Base-by-base conservation (phyloP, 2,113 vertebrate genomes). In the Tupaia tana region DNA sequence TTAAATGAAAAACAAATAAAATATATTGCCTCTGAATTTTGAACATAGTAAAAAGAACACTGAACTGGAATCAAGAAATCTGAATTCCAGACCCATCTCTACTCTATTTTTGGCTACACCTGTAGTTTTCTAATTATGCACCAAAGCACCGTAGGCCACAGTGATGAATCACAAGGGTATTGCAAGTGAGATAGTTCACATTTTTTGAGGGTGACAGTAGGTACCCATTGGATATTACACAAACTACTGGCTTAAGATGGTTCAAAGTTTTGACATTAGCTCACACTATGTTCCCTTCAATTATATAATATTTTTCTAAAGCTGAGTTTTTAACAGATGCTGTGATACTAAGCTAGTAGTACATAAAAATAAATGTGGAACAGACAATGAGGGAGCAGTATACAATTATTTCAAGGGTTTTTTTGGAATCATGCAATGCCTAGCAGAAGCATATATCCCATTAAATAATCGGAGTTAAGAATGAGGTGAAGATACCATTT, bases 301-400 rank as follows among this genome's bases (percentile, higher is more conserved):
- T 82, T 70, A 19, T 18, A 54, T 86, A 9, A 52, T 86, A 67
- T 34, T 89, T 95, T 92, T 83, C 73, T 85, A 31, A 81, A 43
- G 24, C 54, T 81, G 14, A 77, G 9, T 9, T 67, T 81, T 94
- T 67, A 71, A 64, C 16, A 75, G 43, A 52, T 67, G 15, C 24
- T 90, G 18, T 85, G 75, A 90, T 66, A 89, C 81, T 67, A 93
- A 61, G 43, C 24, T 43, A 58, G 43, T 61, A 64, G 15, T 31
- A 56, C 5, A 27, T 78, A 58, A 86, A 81, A 81, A 67, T 80
- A 43, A 77, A 4, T 0, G 1, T 89, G 43, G 19, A 93, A 34
- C 8, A 73, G 66, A 2, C 78, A 78, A 74, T 43, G 7, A 67
- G 34, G 9, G 27, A 34, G 25, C 7, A 1, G 25, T 31, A 10